phyloP scores from a whole-genome alignment of 2,888 invertebrate species.

The Melanargia galathea region DNA sequence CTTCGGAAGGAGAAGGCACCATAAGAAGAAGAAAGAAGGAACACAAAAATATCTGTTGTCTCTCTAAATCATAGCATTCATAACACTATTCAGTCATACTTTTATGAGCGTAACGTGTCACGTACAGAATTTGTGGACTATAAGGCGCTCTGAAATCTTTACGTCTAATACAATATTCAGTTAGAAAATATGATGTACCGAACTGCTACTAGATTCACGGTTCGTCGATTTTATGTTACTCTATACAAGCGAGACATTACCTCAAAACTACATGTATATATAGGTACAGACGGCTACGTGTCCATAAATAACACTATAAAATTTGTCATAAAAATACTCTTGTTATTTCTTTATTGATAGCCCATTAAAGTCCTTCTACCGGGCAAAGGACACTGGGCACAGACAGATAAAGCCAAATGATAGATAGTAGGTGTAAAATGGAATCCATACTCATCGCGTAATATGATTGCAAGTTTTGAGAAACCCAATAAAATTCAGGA shows the following conservation, averaged over 20 bases:
- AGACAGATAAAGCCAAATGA: background rate
- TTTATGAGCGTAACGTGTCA: slow-evolving; percentile 4
- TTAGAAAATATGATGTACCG: slow-evolving; percentile 13
- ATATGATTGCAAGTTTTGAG: background rate
- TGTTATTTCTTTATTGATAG: slow-evolving; percentile 7
- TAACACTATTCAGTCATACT: background rate
- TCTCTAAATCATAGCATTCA: slow-evolving; percentile 6
- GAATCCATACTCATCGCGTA: background rate
- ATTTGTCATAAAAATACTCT: slow-evolving; percentile 8
- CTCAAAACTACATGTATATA: background rate
- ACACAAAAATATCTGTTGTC: background rate
- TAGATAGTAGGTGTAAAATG: background rate
- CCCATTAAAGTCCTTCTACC: background rate
- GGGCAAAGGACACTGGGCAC: background rate
- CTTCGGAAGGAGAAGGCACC: no score
- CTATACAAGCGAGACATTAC: background rate
- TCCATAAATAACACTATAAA: slow-evolving; percentile 2
- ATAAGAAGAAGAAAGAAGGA: background rate
- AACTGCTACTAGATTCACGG: slow-evolving; percentile 8
- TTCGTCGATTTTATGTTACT: slow-evolving; percentile 10
- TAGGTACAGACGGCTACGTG: background rate
- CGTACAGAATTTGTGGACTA: slow-evolving; percentile 20
- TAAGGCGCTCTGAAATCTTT: slow-evolving; percentile 8
- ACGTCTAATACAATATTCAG: slow-evolving; percentile 20
- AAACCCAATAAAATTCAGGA: background rate